Percentiles rank a stretch among this genome's conserved stretches.
Evolutionary conservation across 2,888 invertebrate genomes (phyloP).

Genomic region (Leptopilina myrica): DNA sequence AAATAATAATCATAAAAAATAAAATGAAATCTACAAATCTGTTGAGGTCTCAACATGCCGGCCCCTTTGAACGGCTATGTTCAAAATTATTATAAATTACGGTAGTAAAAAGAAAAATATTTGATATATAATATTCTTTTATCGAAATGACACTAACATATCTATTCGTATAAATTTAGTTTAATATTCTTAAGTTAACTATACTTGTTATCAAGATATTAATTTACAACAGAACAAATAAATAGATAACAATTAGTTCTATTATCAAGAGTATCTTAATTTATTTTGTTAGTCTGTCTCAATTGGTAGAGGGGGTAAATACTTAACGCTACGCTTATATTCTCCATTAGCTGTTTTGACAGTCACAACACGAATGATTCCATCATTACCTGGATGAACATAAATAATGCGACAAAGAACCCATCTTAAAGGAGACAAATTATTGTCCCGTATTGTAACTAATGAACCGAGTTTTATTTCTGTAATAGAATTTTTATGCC

Average conservation of each 20-base stretch:
- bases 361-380: slow-evolving; percentile 41
- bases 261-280: too few relatives aligned
- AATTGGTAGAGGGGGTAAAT: too few relatives aligned
- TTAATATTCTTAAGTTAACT: not conserved
- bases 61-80: too few relatives aligned
- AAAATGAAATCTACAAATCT: too few relatives aligned
- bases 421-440: slow-evolving; percentile 52
- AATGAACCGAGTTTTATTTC: slow-evolving; percentile 50
- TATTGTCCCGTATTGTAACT: slow-evolving; percentile 55
- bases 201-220: too few relatives aligned
- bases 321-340: not conserved
- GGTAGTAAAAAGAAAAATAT: not conserved
- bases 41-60: not conserved
- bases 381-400: slow-evolving; percentile 54
- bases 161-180: not conserved
- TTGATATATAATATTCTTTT: not conserved
- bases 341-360: slow-evolving; percentile 19
- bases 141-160: not conserved
- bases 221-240: too few relatives aligned
- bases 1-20: not conserved
- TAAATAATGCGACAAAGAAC: slow-evolving; percentile 45
- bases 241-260: too few relatives aligned
- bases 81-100: not conserved
- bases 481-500: slow-evolving; percentile 34
- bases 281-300: too few relatives aligned